Conservation (phyloP, 30 jellyfish, hydroid and myxozoan genomes). For the Aurelia aurita region DNA sequence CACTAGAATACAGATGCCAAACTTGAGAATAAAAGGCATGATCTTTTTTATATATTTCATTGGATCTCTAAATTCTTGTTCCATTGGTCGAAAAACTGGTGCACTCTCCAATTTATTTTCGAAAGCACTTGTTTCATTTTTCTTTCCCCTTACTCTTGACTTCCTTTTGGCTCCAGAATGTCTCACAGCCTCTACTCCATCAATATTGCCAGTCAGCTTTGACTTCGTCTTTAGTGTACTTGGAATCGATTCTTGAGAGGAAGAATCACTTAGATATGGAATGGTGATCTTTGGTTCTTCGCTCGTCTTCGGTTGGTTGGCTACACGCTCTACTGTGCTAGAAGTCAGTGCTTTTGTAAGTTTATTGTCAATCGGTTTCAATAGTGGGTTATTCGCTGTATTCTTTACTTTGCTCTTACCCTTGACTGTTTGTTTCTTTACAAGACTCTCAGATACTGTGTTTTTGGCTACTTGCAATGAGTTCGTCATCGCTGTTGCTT, state of each 20-base stretch:
- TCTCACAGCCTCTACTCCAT: background rate
- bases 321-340: too few relatives aligned
- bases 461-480: too few relatives aligned
- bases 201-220: background rate
- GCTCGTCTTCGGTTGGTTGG: background rate
- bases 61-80: slow-evolving; percentile 78
- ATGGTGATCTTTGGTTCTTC: background rate
- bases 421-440: too few relatives aligned
- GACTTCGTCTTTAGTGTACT: background rate
- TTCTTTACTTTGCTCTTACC: too few relatives aligned
- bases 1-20: slow-evolving; percentile 67
- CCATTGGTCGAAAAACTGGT: slow-evolving; percentile 79
- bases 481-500: too few relatives aligned
- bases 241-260: slow-evolving; percentile 22
- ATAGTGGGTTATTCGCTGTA: too few relatives aligned
- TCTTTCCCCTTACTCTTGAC: slow-evolving; percentile 4
- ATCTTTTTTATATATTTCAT: slow-evolving; percentile 61
- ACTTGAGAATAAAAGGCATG: slow-evolving; percentile 47
- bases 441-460: too few relatives aligned
- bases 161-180: background rate
- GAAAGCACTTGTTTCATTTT: slow-evolving; percentile 16
- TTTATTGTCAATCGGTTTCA: too few relatives aligned
- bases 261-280: slow-evolving; percentile 21
- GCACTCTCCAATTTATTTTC: slow-evolving; percentile 45
- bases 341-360: too few relatives aligned